phyloP scores from a whole-genome alignment of 2,113 vertebrate species.

The Bombycilla garrulus region DNA sequence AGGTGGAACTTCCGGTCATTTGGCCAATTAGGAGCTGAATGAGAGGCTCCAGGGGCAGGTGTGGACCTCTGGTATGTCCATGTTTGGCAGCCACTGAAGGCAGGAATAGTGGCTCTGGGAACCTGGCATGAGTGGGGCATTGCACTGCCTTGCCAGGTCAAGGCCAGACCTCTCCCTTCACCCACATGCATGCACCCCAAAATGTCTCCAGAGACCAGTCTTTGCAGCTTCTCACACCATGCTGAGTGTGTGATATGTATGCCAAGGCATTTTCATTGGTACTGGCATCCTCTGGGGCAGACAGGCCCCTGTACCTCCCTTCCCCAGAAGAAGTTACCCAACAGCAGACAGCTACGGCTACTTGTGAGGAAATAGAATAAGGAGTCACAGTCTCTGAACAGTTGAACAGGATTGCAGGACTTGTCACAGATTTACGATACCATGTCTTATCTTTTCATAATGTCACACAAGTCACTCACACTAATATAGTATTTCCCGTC shows the following conservation, averaged over 20 bases:
- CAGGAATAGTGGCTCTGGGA: neutral
- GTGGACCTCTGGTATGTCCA: neutral
- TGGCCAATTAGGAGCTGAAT: neutral
- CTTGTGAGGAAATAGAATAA: neutral
- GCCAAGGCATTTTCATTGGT: neutral
- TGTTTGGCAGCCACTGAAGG: neutral
- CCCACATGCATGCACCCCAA: accelerated
- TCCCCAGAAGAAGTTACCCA: neutral
- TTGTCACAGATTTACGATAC: neutral
- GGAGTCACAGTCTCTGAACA: neutral
- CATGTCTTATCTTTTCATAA: neutral
- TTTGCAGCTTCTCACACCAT: neutral
- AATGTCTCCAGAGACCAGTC: neutral
- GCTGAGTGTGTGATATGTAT: neutral
- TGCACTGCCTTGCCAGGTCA: neutral
- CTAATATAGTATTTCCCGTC: neutral
- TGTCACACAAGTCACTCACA: neutral
- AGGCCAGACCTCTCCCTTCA: too few relatives aligned
- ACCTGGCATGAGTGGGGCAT: too few relatives aligned
- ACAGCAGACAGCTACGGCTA: neutral
- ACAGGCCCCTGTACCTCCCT: accelerated
- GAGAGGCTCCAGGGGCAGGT: neutral
- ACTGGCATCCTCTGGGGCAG: neutral
- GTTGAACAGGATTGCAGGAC: neutral
- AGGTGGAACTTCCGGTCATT: neutral